Evolutionary conservation across 1,140 invertebrate genomes (phyloP).

Genomic region (Euwallacea similis): DNA sequence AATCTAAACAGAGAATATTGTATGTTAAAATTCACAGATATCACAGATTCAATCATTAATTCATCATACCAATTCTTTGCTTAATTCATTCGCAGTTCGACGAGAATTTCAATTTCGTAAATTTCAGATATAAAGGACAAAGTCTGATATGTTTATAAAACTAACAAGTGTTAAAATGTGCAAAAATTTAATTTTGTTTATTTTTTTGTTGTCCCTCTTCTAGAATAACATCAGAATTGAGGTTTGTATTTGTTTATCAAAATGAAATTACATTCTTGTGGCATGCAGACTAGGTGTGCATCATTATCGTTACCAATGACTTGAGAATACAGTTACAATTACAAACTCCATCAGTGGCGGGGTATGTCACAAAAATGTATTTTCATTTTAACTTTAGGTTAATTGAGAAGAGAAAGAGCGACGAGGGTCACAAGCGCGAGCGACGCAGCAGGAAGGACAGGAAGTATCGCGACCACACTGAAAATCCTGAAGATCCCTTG

Average conservation of each 20-base stretch:
- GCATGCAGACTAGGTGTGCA: background rate
- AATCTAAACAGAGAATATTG: no score
- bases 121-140: no score
- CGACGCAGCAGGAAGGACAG: constrained; percentile 32
- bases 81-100: no score
- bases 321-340: no score
- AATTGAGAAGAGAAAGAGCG: constrained; percentile 61
- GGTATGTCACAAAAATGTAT: constrained; percentile 22
- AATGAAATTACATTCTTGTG: constrained; percentile 31
- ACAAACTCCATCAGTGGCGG: background rate
- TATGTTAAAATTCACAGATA: no score
- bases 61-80: no score
- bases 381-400: constrained; percentile 48
- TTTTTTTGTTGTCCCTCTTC: constrained; percentile 15
- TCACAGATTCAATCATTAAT: no score
- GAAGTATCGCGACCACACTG: constrained; percentile 46
- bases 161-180: no score
- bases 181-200: constrained; percentile 3
- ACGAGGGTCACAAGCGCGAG: constrained; percentile 46
- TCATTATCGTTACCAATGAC: no score
- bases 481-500: constrained; percentile 47
- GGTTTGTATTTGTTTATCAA: constrained; percentile 25
- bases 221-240: constrained; percentile 31
- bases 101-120: no score
- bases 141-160: no score